Conservation (phyloP, 2,797 vertebrate species). For the Poeciliopsis gracilis region DNA sequence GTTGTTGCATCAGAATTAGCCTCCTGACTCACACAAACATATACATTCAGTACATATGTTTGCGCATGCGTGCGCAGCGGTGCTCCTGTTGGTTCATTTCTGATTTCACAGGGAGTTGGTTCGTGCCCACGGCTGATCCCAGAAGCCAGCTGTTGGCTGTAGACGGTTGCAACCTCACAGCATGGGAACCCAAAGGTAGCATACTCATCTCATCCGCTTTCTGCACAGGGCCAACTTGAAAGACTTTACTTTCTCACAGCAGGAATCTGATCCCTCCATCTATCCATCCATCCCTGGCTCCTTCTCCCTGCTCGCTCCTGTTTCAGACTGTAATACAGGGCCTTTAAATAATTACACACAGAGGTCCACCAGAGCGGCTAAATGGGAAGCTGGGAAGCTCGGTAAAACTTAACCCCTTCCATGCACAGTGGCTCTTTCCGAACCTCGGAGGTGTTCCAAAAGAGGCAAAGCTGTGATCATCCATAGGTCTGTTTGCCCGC, state of each 20-base stretch:
- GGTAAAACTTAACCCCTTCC: conserved; percentile 59
- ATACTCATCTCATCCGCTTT: conserved; percentile 37
- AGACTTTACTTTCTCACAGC: conserved; percentile 62
- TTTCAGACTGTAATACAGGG: conserved; percentile 55
- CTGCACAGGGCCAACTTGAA: conserved; percentile 56
- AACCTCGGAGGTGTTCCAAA: conserved; percentile 10
- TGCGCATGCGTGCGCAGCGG: conserved; percentile 19
- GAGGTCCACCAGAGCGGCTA: conserved; percentile 50
- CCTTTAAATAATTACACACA: conserved; percentile 75
- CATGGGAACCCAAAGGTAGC: conserved; percentile 51
- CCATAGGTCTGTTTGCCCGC: conserved; percentile 30
- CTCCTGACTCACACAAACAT: conserved; percentile 36
- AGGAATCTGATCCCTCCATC: conserved; percentile 41
- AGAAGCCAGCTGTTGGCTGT: conserved; percentile 60
- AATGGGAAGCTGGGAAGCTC: conserved; percentile 48
- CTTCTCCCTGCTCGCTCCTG: conserved; percentile 16
- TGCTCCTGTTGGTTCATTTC: conserved; percentile 52
- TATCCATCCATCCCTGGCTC: conserved; percentile 24
- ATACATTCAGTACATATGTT: neutral
- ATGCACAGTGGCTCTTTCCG: conserved; percentile 26
- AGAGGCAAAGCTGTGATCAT: conserved; percentile 40
- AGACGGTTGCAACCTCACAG: conserved; percentile 53
- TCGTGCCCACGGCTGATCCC: conserved; percentile 64
- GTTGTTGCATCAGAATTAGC: conserved; percentile 77
- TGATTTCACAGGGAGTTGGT: conserved; percentile 63